phyloP scores from a whole-genome alignment of 2,888 invertebrate species.

The Hermaeophaga mercurialis region DNA sequence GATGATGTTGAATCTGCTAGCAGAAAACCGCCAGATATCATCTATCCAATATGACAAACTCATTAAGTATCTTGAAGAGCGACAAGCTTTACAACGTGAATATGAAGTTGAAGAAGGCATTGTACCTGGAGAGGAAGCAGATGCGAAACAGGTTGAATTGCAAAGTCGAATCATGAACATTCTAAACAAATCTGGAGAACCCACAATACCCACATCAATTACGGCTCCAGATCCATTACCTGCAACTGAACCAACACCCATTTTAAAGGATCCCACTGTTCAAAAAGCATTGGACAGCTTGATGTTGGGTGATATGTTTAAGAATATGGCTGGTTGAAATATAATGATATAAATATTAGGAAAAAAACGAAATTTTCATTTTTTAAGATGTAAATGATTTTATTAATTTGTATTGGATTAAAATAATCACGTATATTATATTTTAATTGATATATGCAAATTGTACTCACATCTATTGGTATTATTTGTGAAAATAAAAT shows the following conservation, averaged over 20 bases:
- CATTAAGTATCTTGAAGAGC: slow-evolving; percentile 73
- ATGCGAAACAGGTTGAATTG: slow-evolving; percentile 63
- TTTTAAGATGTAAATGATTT: no score
- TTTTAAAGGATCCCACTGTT: slow-evolving; percentile 78
- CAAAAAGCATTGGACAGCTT: slow-evolving; percentile 79
- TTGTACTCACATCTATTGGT: no score
- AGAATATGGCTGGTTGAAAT: slow-evolving; percentile 53
- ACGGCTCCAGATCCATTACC: slow-evolving; percentile 50
- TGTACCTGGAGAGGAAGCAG: slow-evolving; percentile 49
- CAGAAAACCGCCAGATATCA: slow-evolving; percentile 79
- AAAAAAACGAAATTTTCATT: no score
- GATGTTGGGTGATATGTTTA: slow-evolving; percentile 64
- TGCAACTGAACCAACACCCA: slow-evolving; percentile 49
- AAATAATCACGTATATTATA: no score
- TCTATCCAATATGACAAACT: slow-evolving; percentile 80
- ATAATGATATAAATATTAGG: no score
- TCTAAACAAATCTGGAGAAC: slow-evolving; percentile 63
- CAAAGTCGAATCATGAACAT: slow-evolving; percentile 81
- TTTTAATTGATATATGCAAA: no score
- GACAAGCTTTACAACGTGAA: slow-evolving; percentile 75
- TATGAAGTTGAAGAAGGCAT: slow-evolving; percentile 74
- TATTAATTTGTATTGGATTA: no score
- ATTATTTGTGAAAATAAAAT: no score
- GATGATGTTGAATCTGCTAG: slow-evolving; percentile 76
- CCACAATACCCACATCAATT: slow-evolving; percentile 46